A percentile compares a stretch with the other conserved stretches of the same genome.
Evolutionary conservation across 2,797 vertebrate species (phyloP).

Genomic region (Paramormyrops hopkinsi): DNA sequence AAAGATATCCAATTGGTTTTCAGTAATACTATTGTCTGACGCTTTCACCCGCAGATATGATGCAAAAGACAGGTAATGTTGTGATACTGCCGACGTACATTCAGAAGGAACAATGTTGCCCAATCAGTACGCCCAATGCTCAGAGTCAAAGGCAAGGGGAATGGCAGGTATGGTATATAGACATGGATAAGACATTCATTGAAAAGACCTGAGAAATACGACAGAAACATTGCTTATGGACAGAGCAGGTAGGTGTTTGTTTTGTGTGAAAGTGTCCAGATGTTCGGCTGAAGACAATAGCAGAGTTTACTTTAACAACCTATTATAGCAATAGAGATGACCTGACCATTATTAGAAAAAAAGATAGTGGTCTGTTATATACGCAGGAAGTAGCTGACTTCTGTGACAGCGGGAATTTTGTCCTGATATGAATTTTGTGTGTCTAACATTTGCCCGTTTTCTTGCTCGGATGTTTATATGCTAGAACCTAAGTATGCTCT

Average conservation of each 20-base stretch:
- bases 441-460: slow-evolving; percentile 11
- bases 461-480: neutral
- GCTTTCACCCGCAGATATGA: slow-evolving; percentile 15
- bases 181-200: neutral
- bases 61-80: slow-evolving; percentile 18
- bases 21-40: neutral
- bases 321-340: neutral
- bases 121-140: neutral
- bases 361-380: neutral
- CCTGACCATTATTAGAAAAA: neutral
- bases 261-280: neutral
- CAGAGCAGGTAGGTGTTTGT: slow-evolving; percentile 9
- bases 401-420: neutral
- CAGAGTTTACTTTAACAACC: neutral
- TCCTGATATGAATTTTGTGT: neutral
- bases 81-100: neutral
- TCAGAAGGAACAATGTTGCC: neutral
- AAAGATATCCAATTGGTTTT: neutral
- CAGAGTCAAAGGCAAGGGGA: neutral
- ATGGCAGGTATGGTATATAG: slow-evolving; percentile 8
- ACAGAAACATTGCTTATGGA: neutral
- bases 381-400: neutral
- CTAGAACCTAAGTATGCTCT: neutral
- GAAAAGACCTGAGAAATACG: neutral
- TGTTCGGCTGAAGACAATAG: neutral